Conservation (phyloP, 2,113 vertebrate species). For the Blennius ocellaris region DNA sequence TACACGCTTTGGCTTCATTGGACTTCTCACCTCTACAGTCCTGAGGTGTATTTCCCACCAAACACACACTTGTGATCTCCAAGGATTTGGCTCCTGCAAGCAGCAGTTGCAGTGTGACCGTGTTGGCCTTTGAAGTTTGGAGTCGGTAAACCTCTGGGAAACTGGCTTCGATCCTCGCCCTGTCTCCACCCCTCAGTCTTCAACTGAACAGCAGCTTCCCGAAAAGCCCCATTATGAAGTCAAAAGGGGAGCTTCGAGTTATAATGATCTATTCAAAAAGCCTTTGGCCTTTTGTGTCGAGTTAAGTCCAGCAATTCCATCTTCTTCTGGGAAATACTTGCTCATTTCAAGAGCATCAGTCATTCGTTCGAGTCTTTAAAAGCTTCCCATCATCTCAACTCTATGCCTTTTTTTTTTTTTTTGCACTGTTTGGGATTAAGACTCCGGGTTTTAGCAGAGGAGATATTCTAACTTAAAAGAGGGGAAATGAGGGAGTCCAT, state of each 20-base stretch:
- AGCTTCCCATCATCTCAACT: constrained; percentile 32
- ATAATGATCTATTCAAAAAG: constrained; percentile 62
- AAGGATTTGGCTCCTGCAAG: constrained; percentile 51
- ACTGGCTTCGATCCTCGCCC: constrained; percentile 37
- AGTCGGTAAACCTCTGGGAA: constrained; percentile 71
- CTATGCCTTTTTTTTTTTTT: neutral
- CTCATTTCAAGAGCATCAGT: constrained; percentile 54
- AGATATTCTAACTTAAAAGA: constrained; percentile 50
- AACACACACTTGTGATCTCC: constrained; percentile 19
- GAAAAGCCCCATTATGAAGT: constrained; percentile 59
- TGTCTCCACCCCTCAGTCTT: constrained; percentile 55
- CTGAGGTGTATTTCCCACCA: constrained; percentile 21
- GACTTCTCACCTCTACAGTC: constrained; percentile 3
- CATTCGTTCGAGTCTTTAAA: constrained; percentile 32
- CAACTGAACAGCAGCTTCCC: constrained; percentile 57
- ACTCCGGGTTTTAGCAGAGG: constrained; percentile 35
- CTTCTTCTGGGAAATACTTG: constrained; percentile 31
- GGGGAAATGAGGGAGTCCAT: constrained; percentile 48
- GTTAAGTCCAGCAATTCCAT: constrained; percentile 52
- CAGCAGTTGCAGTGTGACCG: constrained; percentile 56
- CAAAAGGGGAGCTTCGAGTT: constrained; percentile 44
- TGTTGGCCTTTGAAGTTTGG: constrained; percentile 59
- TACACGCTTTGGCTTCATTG: constrained; percentile 1
- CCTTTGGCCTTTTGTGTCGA: constrained; percentile 47
- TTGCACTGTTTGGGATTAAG: constrained; percentile 63